phyloP scores from a whole-genome alignment of 2,888 invertebrate genomes.

The Temnothorax rugatulus region DNA sequence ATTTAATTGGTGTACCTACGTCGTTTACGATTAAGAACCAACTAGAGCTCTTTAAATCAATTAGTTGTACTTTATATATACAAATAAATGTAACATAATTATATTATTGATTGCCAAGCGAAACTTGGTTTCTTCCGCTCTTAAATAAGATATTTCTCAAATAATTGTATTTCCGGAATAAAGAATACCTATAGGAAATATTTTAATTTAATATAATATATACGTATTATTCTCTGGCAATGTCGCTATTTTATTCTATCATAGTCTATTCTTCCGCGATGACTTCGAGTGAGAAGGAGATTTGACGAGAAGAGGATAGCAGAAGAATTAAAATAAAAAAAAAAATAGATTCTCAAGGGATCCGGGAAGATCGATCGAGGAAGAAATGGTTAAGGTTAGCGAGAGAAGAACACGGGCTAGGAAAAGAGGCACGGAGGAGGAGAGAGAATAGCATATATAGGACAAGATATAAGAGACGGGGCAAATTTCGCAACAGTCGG shows the following conservation, averaged over 20 bases:
- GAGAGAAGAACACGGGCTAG: constrained; percentile 19
- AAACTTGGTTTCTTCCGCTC: not conserved
- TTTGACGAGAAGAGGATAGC: constrained; percentile 22
- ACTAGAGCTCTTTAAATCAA: not conserved
- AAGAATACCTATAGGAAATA: not conserved
- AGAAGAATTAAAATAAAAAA: constrained; percentile 42
- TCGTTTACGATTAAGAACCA: not conserved
- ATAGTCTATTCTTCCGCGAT: constrained; percentile 1
- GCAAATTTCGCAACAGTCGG: constrained; percentile 80
- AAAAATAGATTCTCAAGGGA: constrained; percentile 40
- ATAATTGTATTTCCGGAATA: not conserved
- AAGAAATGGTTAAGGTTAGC: constrained; percentile 44
- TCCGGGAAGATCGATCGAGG: constrained; percentile 55
- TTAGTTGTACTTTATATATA: not conserved
- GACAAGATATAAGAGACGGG: constrained; percentile 66
- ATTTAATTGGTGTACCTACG: not conserved
- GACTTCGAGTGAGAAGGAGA: not conserved
- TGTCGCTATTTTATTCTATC: not conserved
- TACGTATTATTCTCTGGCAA: not conserved
- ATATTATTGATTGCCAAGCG: not conserved
- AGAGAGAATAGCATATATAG: constrained; percentile 46
- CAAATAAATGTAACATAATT: not conserved
- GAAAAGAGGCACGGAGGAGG: not conserved
- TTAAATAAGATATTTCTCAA: not conserved
- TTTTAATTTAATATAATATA: not conserved